Evolutionary conservation across 2,888 invertebrate species (phyloP).

Genomic region (Pasiphila rectangulata): DNA sequence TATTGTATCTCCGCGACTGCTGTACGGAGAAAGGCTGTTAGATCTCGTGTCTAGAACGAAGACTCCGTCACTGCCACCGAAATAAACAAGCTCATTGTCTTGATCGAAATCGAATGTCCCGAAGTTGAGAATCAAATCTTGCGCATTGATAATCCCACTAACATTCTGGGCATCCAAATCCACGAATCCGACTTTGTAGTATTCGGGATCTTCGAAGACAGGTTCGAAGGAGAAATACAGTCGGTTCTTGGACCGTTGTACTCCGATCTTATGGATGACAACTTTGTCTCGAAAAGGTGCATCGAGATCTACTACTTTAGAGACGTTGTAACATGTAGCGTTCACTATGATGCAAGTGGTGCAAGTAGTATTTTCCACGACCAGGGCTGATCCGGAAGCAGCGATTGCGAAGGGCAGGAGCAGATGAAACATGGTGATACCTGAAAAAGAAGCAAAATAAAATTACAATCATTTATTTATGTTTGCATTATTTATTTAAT

Average conservation of each 20-base stretch:
- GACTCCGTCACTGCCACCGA: slow-evolving; percentile 65
- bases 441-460: slow-evolving; percentile 36
- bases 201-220: slow-evolving; percentile 55
- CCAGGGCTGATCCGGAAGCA: slow-evolving; percentile 36
- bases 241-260: slow-evolving; percentile 51
- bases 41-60: slow-evolving; percentile 47
- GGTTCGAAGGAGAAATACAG: slow-evolving; percentile 68
- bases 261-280: slow-evolving; percentile 58
- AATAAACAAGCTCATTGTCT: slow-evolving; percentile 53
- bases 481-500: too few relatives aligned
- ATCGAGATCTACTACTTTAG: slow-evolving; percentile 52
- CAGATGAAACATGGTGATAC: slow-evolving; percentile 44
- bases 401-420: slow-evolving; percentile 38
- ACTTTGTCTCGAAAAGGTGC: slow-evolving; percentile 57
- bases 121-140: slow-evolving; percentile 53
- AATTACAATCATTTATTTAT: too few relatives aligned
- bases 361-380: slow-evolving; percentile 38
- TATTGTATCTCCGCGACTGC: slow-evolving; percentile 60
- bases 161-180: slow-evolving; percentile 45
- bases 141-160: slow-evolving; percentile 44
- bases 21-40: slow-evolving; percentile 50
- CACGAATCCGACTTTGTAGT: slow-evolving; percentile 62
- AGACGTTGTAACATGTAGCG: slow-evolving; percentile 53
- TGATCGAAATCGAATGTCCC: slow-evolving; percentile 68
- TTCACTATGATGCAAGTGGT: slow-evolving; percentile 52